Conservation (phyloP, 2,797 vertebrate genomes). For the Catharus ustulatus region DNA sequence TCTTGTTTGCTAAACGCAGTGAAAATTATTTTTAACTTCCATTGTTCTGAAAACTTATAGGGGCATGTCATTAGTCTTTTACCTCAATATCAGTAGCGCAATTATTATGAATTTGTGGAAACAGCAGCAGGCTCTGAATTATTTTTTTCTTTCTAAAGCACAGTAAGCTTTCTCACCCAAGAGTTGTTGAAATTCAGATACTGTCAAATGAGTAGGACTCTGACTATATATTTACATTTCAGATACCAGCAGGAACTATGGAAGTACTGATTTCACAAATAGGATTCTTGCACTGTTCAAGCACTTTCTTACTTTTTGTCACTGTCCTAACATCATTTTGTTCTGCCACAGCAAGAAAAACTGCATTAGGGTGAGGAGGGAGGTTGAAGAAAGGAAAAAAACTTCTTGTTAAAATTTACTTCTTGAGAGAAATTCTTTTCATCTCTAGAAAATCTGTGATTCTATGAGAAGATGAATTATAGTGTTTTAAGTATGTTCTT, state of each 20-base stretch:
- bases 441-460: not conserved
- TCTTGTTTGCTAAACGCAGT: not conserved
- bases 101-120: not conserved
- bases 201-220: not conserved
- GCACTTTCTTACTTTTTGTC: not conserved
- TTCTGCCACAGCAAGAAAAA: not conserved
- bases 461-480: not conserved
- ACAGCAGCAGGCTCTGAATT: not conserved
- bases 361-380: not conserved
- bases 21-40: not conserved
- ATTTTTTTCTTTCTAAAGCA: not conserved
- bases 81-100: not conserved
- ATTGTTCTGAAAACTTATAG: not conserved
- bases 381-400: not conserved
- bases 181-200: not conserved
- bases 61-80: not conserved
- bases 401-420: not conserved
- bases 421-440: not conserved
- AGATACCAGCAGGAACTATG: not conserved
- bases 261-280: not conserved
- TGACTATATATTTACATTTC: not conserved
- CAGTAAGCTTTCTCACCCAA: not conserved
- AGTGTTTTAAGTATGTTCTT: not conserved
- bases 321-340: not conserved
- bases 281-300: not conserved